These are phyloP conservation scores for Apocrypta bakeri DNA, from an alignment of 1,140 invertebrate genomes.

Conservation along the genomic window DNA sequence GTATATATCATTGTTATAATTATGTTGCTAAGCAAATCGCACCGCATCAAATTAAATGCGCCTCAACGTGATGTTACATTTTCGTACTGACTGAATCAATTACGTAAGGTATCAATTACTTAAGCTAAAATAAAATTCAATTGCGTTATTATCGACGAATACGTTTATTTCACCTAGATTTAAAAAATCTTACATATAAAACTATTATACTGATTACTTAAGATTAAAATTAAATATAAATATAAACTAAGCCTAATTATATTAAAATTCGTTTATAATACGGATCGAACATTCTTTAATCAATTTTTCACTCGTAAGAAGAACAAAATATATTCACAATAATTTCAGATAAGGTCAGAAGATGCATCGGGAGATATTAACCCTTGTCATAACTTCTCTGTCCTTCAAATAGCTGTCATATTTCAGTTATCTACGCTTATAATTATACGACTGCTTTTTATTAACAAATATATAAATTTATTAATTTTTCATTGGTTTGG, in stretches of 20 bases:
- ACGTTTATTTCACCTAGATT: constrained; percentile 38
- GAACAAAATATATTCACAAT: not conserved
- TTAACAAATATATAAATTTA: constrained; percentile 50
- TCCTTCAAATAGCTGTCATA: not conserved
- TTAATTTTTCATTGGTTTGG: constrained; percentile 22
- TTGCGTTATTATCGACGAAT: constrained; percentile 36
- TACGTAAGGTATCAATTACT: constrained; percentile 14
- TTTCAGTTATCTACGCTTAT: constrained; percentile 5
- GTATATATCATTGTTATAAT: constrained; percentile 26
- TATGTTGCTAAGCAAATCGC: constrained; percentile 20
- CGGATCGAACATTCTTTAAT: not conserved
- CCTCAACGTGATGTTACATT: constrained; percentile 12
- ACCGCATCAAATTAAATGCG: not conserved
- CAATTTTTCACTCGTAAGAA: not conserved
- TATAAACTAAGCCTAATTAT: not conserved
- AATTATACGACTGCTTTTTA: not conserved
- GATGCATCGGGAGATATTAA: not conserved
- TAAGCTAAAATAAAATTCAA: constrained; percentile 31
- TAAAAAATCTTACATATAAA: constrained; percentile 46
- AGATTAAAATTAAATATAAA: constrained; percentile 37
- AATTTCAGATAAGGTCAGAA: not conserved
- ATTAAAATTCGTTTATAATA: not conserved
- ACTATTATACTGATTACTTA: constrained; percentile 39
- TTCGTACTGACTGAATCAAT: constrained; percentile 22
- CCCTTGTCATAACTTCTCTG: not conserved